Conservation (phyloP, 2,113 vertebrate genomes). For the Origma solitaria region DNA sequence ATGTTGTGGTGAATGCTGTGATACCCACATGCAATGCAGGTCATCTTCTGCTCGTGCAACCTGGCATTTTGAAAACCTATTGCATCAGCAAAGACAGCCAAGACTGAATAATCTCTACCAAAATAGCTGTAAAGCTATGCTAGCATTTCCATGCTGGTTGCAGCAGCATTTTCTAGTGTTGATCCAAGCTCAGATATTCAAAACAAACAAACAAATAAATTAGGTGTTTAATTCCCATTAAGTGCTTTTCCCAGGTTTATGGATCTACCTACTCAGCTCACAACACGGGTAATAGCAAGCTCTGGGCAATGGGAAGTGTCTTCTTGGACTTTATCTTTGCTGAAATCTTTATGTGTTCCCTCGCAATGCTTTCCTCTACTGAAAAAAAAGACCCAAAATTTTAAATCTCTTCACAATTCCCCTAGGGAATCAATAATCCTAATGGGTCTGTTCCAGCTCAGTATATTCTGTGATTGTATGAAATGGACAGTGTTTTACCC, state of each 20-base stretch:
- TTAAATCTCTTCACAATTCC: background rate
- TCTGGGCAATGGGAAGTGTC: background rate
- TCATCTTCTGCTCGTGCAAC: conserved; percentile 53
- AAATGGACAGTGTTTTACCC: background rate
- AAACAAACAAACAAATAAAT: background rate
- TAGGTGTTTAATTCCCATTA: background rate
- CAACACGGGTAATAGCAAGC: accelerated
- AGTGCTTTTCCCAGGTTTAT: background rate
- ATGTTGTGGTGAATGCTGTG: conserved; percentile 46
- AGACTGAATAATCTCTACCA: conserved; percentile 40
- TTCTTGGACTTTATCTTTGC: background rate
- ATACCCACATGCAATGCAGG: conserved; percentile 57
- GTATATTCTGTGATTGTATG: background rate
- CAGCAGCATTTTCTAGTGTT: background rate
- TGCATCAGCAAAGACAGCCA: conserved; percentile 47
- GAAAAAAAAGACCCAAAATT: background rate
- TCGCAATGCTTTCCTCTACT: background rate
- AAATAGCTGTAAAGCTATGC: conserved; percentile 37
- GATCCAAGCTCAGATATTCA: background rate
- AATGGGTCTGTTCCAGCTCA: background rate
- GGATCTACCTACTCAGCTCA: background rate
- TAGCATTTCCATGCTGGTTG: conserved; percentile 14
- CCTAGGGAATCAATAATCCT: background rate
- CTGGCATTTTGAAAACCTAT: conserved; percentile 51
- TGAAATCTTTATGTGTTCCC: background rate